Conservation (phyloP, 2,888 invertebrate species). For the Melanargia galathea region DNA sequence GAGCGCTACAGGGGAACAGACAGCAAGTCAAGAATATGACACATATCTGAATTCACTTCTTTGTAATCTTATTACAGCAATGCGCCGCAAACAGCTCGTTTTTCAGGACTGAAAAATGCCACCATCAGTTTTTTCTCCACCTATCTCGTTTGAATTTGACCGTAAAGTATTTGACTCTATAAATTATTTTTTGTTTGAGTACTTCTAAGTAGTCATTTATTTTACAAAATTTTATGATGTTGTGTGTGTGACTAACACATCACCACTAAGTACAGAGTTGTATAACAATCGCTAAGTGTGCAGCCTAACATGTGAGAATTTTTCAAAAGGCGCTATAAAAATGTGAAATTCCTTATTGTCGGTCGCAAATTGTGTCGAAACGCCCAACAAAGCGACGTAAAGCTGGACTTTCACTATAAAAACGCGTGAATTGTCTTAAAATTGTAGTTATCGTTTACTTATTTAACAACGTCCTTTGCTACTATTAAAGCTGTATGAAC, state of each 20-base stretch:
- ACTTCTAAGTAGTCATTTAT: no score
- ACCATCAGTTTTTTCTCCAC: no score
- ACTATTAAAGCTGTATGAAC: no score
- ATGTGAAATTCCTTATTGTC: slow-evolving; percentile 39
- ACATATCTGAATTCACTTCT: no score
- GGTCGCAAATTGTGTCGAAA: slow-evolving; percentile 38
- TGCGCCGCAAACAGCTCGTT: no score
- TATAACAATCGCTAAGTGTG: slow-evolving; percentile 7
- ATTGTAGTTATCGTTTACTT: slow-evolving; percentile 28
- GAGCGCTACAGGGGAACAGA: no score
- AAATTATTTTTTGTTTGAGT: no score
- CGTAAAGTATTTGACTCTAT: no score
- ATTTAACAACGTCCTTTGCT: background rate
- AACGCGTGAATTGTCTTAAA: slow-evolving; percentile 39
- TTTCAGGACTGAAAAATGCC: no score
- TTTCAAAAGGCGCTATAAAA: slow-evolving; percentile 33
- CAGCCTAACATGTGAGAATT: slow-evolving; percentile 30
- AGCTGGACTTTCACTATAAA: slow-evolving; percentile 44
- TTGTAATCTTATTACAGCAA: background rate
- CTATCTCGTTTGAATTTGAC: no score
- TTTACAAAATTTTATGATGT: no score
- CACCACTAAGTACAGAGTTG: background rate
- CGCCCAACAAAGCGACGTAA: slow-evolving; percentile 41
- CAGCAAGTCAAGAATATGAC: no score
- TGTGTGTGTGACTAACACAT: slow-evolving; percentile 7